Base-by-base conservation (phyloP, 1,140 invertebrate species). In the Mesaphorura yosii region DNA sequence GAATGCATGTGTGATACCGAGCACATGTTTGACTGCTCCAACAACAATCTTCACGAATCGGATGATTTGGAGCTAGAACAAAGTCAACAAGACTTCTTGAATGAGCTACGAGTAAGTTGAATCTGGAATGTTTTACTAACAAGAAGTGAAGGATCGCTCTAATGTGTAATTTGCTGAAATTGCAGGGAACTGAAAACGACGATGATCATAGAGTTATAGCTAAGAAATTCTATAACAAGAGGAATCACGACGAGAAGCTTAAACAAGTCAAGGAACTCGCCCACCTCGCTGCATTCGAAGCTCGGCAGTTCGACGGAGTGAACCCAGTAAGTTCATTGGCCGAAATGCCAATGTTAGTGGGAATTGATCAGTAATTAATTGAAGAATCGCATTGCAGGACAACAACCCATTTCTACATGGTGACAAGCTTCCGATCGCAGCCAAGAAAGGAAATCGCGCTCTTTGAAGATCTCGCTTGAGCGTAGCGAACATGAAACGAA, bases 11-110 rank as follows among this genome's bases (percentile, higher is more conserved):
- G 95, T 60, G 95, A 99, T 67, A 83, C 81, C 1, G 95, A 99
- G 66, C 95, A 99, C 71, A 98, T 98, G 94, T 87, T 97, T 66
- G 83, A 88, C 67, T 98, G 91, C 68, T 76, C 83, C 0, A 71
- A 65, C 10, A n/a, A n/a, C n/a, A n/a, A n/a, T n/a, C 57, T 64
- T 7, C 39, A 52, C 17, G 58, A 48, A n/a, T 51, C 29, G 14
- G 51, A 49, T 45, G 51, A 61, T 28, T 17, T 37, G 25, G 57
- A 58, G 4, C 50, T 59, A 44, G 51, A 59, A n/a, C 20, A 37
- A 3, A 27, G 26, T 17, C 20, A 66, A 68, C 48, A 58, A 72
- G 42, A 71, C 71, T 39, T 65, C 69, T 34, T 69, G 65, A 52
- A 65, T 69, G 29, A 64, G 57, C 23, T 66, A 66, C 39, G 64